Conservation (phyloP, 2,113 vertebrate genomes). For the Paramisgurnus dabryanus region DNA sequence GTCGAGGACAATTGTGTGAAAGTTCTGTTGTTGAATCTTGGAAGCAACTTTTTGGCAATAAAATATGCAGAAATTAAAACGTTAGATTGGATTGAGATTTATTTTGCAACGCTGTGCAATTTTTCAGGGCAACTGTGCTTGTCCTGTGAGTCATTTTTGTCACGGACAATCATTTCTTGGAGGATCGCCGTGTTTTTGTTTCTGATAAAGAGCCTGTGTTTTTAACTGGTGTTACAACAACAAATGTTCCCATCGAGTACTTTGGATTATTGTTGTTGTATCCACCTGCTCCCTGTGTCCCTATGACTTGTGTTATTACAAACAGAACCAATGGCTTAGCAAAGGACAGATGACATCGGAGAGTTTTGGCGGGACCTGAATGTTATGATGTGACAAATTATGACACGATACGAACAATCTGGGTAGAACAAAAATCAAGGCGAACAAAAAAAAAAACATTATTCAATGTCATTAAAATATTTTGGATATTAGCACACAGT, state of each 20-base stretch:
- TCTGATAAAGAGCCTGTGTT: not conserved
- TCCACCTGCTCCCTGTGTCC: not conserved
- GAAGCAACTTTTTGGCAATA: not conserved
- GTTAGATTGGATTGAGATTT: not conserved
- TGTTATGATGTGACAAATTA: not conserved
- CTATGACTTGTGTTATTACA: not conserved
- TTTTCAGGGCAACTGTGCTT: not conserved
- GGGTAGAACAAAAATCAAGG: not conserved
- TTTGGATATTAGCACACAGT: not conserved
- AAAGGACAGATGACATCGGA: not conserved
- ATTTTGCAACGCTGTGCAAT: not conserved
- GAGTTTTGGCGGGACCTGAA: not conserved
- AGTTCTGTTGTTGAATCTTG: not conserved
- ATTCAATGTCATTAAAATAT: not conserved
- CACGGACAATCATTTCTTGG: not conserved
- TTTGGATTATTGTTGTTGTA: not conserved
- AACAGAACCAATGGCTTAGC: not conserved
- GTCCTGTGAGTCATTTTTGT: not conserved
- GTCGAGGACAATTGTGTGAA: not conserved
- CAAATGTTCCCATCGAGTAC: not conserved
- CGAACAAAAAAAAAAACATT: not conserved
- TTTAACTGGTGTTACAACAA: not conserved
- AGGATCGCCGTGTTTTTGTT: not conserved
- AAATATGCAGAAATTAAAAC: not conserved
- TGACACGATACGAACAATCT: not conserved